phyloP scores from a whole-genome alignment of 1,140 invertebrate genomes.

The Nautilus pompilius region DNA sequence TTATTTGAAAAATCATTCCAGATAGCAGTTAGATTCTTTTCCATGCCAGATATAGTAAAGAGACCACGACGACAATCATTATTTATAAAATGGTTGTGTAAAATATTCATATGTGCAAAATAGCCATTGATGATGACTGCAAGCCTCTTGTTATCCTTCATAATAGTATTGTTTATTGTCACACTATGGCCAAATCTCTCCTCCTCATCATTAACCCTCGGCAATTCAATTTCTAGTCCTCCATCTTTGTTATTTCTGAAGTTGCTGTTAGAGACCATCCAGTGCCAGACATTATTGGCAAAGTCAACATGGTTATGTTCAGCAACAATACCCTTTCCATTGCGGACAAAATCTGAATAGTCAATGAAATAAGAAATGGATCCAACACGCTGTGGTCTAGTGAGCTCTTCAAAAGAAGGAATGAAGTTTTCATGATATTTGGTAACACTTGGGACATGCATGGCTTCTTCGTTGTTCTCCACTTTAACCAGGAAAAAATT shows the following conservation, averaged over 20 bases:
- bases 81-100: slow-evolving; percentile 77
- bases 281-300: slow-evolving; percentile 55
- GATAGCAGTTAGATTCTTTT: slow-evolving; percentile 82
- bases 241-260: slow-evolving; percentile 74
- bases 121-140: slow-evolving; percentile 71
- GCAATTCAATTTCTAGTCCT: slow-evolving; percentile 67
- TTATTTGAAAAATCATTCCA: slow-evolving; percentile 77
- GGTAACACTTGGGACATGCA: slow-evolving; percentile 51
- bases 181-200: slow-evolving; percentile 40
- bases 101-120: slow-evolving; percentile 75
- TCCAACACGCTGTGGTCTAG: slow-evolving; percentile 51
- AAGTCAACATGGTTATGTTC: slow-evolving; percentile 55
- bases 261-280: slow-evolving; percentile 66
- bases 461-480: slow-evolving; percentile 35
- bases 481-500: slow-evolving; percentile 30
- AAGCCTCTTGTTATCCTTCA: slow-evolving; percentile 43
- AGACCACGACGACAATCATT: slow-evolving; percentile 84
- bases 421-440: slow-evolving; percentile 50
- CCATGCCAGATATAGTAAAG: slow-evolving; percentile 88
- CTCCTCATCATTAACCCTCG: slow-evolving; percentile 40
- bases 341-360: slow-evolving; percentile 34
- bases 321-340: slow-evolving; percentile 42
- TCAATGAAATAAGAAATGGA: slow-evolving; percentile 46
- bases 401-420: slow-evolving; percentile 52
- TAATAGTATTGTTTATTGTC: slow-evolving; percentile 31